A percentile compares a stretch with the other conserved stretches of the same genome.
phyloP scores from a whole-genome alignment of 1,140 invertebrate species.

The Drosophila athabasca region DNA sequence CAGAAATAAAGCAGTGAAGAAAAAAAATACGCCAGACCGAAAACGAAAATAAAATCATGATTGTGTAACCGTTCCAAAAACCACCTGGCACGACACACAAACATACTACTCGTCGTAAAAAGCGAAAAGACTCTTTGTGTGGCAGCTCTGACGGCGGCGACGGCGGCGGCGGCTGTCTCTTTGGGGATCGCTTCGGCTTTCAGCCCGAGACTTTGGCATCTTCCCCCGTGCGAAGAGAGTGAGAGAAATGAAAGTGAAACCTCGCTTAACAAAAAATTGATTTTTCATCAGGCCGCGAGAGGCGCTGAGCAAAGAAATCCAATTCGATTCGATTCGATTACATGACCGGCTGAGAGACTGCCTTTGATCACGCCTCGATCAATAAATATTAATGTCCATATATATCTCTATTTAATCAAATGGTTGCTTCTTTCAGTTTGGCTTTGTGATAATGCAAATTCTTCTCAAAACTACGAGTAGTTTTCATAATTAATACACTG shows the following conservation, averaged over 20 bases:
- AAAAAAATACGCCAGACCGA: slow-evolving; percentile 39
- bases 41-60: slow-evolving; percentile 66
- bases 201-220: slow-evolving; percentile 41
- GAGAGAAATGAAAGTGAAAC: slow-evolving; percentile 74
- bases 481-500: slow-evolving; percentile 43
- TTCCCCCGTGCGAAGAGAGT: slow-evolving; percentile 52
- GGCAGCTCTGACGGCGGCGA: background rate
- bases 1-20: slow-evolving; percentile 11
- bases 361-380: slow-evolving; percentile 9
- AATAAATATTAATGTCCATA: slow-evolving; percentile 39
- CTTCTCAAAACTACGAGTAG: slow-evolving; percentile 16
- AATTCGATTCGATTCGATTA: slow-evolving; percentile 33
- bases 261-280: slow-evolving; percentile 51
- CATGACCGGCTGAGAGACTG: slow-evolving; percentile 25
- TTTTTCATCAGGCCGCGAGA: slow-evolving; percentile 32
- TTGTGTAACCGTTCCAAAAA: slow-evolving; percentile 79
- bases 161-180: slow-evolving; percentile 53
- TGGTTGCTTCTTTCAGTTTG: slow-evolving; percentile 7
- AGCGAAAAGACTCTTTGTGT: slow-evolving; percentile 63
- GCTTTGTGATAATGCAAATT: slow-evolving; percentile 60
- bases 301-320: slow-evolving; percentile 52
- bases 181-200: slow-evolving; percentile 18
- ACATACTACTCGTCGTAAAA: slow-evolving; percentile 55
- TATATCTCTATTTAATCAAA: slow-evolving; percentile 8
- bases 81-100: slow-evolving; percentile 74